Evolutionary conservation across 2,113 vertebrate genomes (phyloP).

Genomic region (Ovis canadensis): DNA sequence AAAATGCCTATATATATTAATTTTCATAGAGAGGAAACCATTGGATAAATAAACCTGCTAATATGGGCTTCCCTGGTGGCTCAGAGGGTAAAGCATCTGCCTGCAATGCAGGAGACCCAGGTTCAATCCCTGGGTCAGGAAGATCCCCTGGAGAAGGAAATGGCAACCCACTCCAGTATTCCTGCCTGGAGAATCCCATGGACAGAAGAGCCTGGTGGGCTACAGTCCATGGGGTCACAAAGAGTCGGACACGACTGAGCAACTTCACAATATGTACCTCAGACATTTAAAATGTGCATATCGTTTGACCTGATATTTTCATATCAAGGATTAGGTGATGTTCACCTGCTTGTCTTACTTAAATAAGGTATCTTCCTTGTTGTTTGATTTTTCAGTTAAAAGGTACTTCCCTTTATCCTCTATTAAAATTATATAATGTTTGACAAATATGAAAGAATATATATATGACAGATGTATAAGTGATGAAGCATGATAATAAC

Average conservation of each 20-base stretch:
- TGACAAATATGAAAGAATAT: not conserved
- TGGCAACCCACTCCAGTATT: no score
- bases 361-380: not conserved
- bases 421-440: slow-evolving; percentile 1
- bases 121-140: no score
- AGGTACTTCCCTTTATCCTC: not conserved
- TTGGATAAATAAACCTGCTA: not conserved
- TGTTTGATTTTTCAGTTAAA: not conserved
- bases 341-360: not conserved
- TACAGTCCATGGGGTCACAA: no score
- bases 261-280: not conserved
- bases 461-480: not conserved
- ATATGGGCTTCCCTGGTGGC: no score
- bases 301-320: not conserved
- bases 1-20: not conserved
- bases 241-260: no score
- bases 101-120: no score
- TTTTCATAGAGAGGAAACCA: not conserved
- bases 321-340: not conserved
- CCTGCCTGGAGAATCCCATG: no score
- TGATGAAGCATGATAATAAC: not conserved
- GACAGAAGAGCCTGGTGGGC: no score
- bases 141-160: no score
- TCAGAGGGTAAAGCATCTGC: no score
- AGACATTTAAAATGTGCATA: not conserved